Evolutionary conservation across 2,888 invertebrate genomes (phyloP), one percentile per base, ranked within the genome.

Genomic region (Euplagia quadripunctaria): DNA sequence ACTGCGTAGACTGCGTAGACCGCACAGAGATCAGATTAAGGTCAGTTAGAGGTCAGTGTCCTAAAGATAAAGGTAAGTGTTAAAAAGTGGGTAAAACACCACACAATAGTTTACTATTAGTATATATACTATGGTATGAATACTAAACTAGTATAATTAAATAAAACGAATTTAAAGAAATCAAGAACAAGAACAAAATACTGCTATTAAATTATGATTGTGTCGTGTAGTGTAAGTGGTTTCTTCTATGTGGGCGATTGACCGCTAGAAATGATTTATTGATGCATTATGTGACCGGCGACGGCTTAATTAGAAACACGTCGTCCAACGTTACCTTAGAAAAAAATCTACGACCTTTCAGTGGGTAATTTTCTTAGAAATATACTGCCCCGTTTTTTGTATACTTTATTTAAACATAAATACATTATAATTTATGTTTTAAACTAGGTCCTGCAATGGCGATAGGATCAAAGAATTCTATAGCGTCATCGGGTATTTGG

Each of bases 241-340:
- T 43, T 66, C 31, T 31, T 31, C 74, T 69, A 81, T 80, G 85
- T 80, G 81, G 85, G 87, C 87, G 87, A 90, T 86, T 84, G 86
- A 82, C 83, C 80, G 84, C 82, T 83, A 83, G 80, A 79, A 88
- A 89, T 91, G 88, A 91, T 86, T 89, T 90, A 91, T 91, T 82
- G 90, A 83, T 80, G 84, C 86, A 87, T 91, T 89, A 89, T 89
- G 87, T 89, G 83, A 83, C 83, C 70, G 83, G 75, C 70, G 85
- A 90, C 88, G 87, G 87, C 91, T 91, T 90, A 90, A 91, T 91
- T 91, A 90, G 79, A 78, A 76, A 82, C 85, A 85, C 84, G 83
- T 83, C 81, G 85, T 64, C 71, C 58, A 71, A 65, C 74, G 65
- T 78, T 70, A 70, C 69, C 58, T 63, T 65, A 52, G 70, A 75